These are phyloP conservation scores for Pemphigus obesinymphae DNA, from an alignment of 1,140 invertebrate species.

Conservation along the genomic window DNA sequence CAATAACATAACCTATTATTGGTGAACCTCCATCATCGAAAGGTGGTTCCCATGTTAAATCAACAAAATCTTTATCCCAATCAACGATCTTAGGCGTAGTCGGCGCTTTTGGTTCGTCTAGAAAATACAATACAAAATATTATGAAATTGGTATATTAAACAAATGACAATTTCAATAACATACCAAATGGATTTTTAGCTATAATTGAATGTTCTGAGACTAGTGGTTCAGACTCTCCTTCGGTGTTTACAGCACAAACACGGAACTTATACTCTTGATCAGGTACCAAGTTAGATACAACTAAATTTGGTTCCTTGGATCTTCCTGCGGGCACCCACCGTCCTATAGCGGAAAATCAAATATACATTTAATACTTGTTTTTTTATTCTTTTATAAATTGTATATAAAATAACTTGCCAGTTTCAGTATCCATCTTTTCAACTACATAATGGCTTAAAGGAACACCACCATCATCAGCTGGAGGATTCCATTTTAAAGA, in stretches of 20 bases:
- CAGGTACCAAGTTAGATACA: conserved; percentile 77
- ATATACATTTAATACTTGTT: too few species aligned
- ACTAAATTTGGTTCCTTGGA: conserved; percentile 78
- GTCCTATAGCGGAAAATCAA: conserved; percentile 50
- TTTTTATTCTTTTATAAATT: too few species aligned
- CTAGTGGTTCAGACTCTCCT: conserved; percentile 88
- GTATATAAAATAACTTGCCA: conserved; percentile 48
- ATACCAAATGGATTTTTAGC: conserved; percentile 97
- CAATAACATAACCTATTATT: conserved; percentile 87
- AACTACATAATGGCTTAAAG: conserved; percentile 85
- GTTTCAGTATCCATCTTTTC: conserved; percentile 85
- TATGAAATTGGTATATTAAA: neutral
- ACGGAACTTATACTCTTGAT: conserved; percentile 94
- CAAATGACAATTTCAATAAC: too few species aligned
- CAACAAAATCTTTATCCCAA: conserved; percentile 92
- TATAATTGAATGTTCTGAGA: conserved; percentile 80
- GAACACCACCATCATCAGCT: conserved; percentile 82
- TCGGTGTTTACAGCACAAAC: conserved; percentile 92
- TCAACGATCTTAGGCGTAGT: conserved; percentile 82
- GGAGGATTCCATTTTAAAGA: conserved; percentile 92
- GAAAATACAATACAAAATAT: neutral
- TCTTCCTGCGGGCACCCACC: conserved; percentile 77
- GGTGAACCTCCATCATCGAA: conserved; percentile 85
- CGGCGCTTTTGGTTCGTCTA: conserved; percentile 86
- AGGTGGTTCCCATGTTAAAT: conserved; percentile 86